Percentiles rank a stretch among this genome's conserved stretches.
Conservation (phyloP, 2,797 vertebrate genomes). For the Smutsia temminckii region DNA sequence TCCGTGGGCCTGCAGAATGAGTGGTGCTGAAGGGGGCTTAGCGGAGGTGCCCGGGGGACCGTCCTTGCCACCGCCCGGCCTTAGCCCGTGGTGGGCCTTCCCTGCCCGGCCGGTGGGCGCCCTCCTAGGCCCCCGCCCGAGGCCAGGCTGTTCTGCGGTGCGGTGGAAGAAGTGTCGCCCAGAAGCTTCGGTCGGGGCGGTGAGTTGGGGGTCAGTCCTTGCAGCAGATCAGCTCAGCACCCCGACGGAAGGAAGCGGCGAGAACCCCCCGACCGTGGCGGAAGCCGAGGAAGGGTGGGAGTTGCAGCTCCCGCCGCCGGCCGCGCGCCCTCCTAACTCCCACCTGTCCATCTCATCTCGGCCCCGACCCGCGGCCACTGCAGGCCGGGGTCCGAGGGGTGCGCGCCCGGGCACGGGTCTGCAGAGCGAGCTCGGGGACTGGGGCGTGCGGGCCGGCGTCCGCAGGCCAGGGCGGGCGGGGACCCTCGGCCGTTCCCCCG, state of each 20-base stretch:
- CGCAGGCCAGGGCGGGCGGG: not conserved
- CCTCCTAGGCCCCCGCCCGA: not conserved
- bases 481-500: not conserved
- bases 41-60: not conserved
- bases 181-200: not conserved
- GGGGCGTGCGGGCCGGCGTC: not conserved
- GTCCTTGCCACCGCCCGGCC: not conserved
- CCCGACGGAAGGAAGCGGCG: not conserved
- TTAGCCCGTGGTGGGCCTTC: not conserved
- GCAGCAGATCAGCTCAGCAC: not conserved
- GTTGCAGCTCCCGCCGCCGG: not conserved
- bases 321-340: accelerated
- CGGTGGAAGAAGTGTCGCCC: not conserved
- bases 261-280: too few species aligned
- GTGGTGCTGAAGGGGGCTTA: not conserved
- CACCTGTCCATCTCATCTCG: not conserved
- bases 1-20: accelerated
- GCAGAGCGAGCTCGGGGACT: not conserved
- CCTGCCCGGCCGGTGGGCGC: too few species aligned
- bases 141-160: not conserved
- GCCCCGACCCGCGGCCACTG: too few species aligned
- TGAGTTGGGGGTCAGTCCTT: not conserved
- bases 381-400: not conserved
- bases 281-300: not conserved
- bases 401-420: too few species aligned